These are phyloP conservation scores for Speoplatyrhinus poulsoni DNA, from an alignment of 2,113 vertebrate genomes.

Conservation along the genomic window DNA sequence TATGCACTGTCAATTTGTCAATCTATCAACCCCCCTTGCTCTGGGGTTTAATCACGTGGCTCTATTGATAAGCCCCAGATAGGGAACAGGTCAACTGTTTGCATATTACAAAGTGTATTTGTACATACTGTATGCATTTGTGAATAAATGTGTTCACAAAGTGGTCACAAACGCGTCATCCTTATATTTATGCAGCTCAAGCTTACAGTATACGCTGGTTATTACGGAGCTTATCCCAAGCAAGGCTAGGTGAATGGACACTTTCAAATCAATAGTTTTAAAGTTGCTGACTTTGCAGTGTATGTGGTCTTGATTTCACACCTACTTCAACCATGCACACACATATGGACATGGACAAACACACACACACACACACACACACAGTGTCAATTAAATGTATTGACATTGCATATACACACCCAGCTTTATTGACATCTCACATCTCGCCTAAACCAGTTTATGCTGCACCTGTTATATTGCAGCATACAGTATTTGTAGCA, in stretches of 20 bases:
- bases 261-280: constrained; percentile 20
- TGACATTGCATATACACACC: not conserved
- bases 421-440: too few relatives aligned
- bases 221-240: constrained; percentile 27
- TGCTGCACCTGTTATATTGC: too few relatives aligned
- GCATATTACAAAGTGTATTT: not conserved
- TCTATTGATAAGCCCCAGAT: constrained; percentile 36
- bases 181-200: constrained; percentile 1
- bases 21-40: constrained; percentile 12
- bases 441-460: too few relatives aligned
- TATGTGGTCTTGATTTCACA: constrained; percentile 23
- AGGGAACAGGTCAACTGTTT: constrained; percentile 31
- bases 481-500: too few relatives aligned
- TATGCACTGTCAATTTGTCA: constrained; percentile 57
- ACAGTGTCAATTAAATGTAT: constrained; percentile 1
- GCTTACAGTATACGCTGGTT: not conserved
- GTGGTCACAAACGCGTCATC: constrained; percentile 5
- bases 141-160: not conserved
- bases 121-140: not conserved
- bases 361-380: not conserved
- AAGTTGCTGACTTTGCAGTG: constrained; percentile 43
- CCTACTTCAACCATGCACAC: constrained; percentile 27
- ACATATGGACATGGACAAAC: not conserved
- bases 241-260: constrained; percentile 35
- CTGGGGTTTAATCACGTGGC: constrained; percentile 47